These are phyloP conservation scores for Corbicula japonica DNA, from an alignment of 2,888 invertebrate genomes.

Conservation along the genomic window DNA sequence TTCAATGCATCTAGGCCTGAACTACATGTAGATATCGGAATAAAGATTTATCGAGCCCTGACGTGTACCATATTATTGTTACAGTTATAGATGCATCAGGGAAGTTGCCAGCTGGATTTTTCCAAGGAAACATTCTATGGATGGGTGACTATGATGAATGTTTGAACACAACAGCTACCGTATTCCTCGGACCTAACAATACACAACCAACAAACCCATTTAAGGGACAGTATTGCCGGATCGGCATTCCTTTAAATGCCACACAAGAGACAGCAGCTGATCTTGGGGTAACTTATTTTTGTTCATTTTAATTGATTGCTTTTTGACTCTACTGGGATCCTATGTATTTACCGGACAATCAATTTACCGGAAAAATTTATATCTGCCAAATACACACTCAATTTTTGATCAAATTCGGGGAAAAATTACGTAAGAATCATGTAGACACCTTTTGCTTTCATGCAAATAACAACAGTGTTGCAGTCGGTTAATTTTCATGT, in stretches of 20 bases:
- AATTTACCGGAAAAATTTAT: too few species aligned
- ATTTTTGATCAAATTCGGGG: too few species aligned
- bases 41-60: too few species aligned
- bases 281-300: conserved; percentile 30
- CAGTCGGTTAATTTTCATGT: too few species aligned
- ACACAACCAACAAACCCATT: conserved; percentile 51
- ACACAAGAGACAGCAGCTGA: conserved; percentile 3
- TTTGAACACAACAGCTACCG: conserved; percentile 56
- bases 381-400: too few species aligned
- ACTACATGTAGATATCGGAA: too few species aligned
- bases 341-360: too few species aligned
- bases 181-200: conserved; percentile 47
- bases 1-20: too few species aligned
- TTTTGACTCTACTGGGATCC: neutral
- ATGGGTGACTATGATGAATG: conserved; percentile 65
- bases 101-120: conserved; percentile 56
- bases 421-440: too few species aligned
- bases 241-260: conserved; percentile 36
- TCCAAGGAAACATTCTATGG: conserved; percentile 58
- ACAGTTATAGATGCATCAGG: conserved; percentile 61
- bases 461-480: too few species aligned
- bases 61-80: too few species aligned
- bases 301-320: neutral
- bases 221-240: conserved; percentile 60
- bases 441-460: too few species aligned